A percentile compares a stretch with the other conserved stretches of the same genome.
Evolutionary conservation across 2,797 vertebrate species (phyloP).

Genomic region (Pogonophryne albipinna): DNA sequence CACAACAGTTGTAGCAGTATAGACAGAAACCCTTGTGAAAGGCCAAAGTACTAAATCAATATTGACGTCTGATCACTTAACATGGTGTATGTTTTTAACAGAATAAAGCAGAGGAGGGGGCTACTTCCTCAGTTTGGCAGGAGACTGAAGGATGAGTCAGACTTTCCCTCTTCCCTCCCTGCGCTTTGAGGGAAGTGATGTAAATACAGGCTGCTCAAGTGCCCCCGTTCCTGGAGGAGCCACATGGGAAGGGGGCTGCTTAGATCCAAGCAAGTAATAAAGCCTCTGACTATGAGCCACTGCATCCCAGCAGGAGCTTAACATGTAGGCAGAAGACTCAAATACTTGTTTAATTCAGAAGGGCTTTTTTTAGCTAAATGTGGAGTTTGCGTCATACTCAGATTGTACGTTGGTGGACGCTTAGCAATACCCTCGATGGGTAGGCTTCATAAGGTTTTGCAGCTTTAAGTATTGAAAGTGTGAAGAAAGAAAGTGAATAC

Average conservation of each 20-base stretch:
- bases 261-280: constrained; percentile 49
- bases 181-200: constrained; percentile 78
- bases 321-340: constrained; percentile 38
- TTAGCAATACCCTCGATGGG: constrained; percentile 6
- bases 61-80: constrained; percentile 49
- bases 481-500: constrained; percentile 6
- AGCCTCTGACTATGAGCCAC: constrained; percentile 45
- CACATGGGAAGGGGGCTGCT: constrained; percentile 59
- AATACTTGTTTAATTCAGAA: constrained; percentile 19
- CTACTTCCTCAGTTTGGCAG: constrained; percentile 75
- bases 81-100: constrained; percentile 38
- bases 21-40: constrained; percentile 25
- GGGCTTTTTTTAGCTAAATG: constrained; percentile 14
- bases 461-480: background rate
- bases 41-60: constrained; percentile 28
- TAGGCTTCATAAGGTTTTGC: background rate
- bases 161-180: constrained; percentile 81
- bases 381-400: background rate
- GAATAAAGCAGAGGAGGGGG: constrained; percentile 56
- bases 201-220: constrained; percentile 77
- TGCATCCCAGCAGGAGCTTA: constrained; percentile 46
- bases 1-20: background rate
- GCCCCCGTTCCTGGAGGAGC: constrained; percentile 63
- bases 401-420: constrained; percentile 23
- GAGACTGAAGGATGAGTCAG: constrained; percentile 81